Percentiles rank a stretch among this genome's conserved stretches.
Conservation (phyloP, 2,113 vertebrate species). For the Mastomys natalensis region DNA sequence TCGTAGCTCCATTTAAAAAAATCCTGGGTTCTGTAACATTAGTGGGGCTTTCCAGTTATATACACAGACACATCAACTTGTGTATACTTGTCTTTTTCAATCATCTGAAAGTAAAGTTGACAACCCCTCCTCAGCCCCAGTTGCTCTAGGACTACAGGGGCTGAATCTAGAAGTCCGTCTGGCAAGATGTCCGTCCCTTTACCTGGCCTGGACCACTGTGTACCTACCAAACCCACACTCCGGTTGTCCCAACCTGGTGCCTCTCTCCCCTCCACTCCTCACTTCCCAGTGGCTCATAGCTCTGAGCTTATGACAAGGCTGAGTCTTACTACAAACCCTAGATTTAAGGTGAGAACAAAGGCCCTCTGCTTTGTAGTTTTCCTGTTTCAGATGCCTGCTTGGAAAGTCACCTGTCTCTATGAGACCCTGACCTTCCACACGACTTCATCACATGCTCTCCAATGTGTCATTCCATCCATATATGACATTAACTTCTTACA, state of each 20-base stretch:
- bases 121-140: neutral
- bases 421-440: neutral
- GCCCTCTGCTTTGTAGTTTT: neutral
- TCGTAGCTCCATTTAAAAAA: neutral
- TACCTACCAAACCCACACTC: neutral
- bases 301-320: neutral
- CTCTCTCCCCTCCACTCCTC: neutral
- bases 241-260: neutral
- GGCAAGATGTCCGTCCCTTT: neutral
- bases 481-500: neutral
- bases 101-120: neutral
- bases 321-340: neutral
- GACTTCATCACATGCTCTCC: neutral
- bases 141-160: neutral
- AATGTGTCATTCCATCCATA: fast-evolving
- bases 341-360: neutral
- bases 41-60: neutral
- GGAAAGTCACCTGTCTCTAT: neutral
- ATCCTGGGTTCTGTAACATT: too few relatives aligned
- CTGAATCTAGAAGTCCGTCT: neutral
- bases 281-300: neutral
- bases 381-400: neutral
- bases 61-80: neutral
- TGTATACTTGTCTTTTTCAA: neutral
- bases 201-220: neutral